Evolutionary conservation across 2,113 vertebrate species (phyloP), one percentile per base, ranked within the genome.

Genomic region (Probosciger aterrimus): DNA sequence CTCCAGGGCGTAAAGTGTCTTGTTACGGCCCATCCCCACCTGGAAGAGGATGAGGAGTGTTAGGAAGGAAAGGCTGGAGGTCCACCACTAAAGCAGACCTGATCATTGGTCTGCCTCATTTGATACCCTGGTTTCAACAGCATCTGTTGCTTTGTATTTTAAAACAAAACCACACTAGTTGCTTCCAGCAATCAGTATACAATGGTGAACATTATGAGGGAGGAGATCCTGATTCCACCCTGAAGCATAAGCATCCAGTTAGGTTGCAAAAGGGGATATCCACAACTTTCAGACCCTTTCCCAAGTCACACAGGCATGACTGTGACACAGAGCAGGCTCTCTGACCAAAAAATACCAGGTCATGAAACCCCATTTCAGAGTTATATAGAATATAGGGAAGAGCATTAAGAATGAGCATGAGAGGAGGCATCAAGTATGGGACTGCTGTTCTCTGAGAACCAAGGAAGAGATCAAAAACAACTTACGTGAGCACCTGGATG

Each of bases 401-500:
- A 94, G 8, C 43, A 28, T 17, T n/a, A 50, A 52, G 7, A 77
- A 74, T 3, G 14, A 76, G 44, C 35, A 33, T 88, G 52, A 73
- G 81, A 46, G 18, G 39, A 75, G 47, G 31, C 18, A 35, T 18
- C 2, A 31, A 81, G 37, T 41, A 16, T 14, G 14, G 46, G 24
- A 50, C 64, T 82, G 37, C 70, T 80, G 41, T 39, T 86, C n/a
- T 46, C 33, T 17, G 4, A 73, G 41, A 74, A 18, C 6, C 27
- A 69, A 43, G 23, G 27, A 67, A 57, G 25, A 83, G n/a, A 27
- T 7, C 44, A n/a, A 62, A 84, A 27, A 81, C 10, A 92, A 97
- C 98, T 99, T 96, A 99, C 99, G 5, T 99, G 98, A 86, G 99
- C 99, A 11, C 99, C 99, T 6, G 99, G 99, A 55, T 99, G 99